Conservation (phyloP, 2,888 invertebrate species). For the Sycophila texana region DNA sequence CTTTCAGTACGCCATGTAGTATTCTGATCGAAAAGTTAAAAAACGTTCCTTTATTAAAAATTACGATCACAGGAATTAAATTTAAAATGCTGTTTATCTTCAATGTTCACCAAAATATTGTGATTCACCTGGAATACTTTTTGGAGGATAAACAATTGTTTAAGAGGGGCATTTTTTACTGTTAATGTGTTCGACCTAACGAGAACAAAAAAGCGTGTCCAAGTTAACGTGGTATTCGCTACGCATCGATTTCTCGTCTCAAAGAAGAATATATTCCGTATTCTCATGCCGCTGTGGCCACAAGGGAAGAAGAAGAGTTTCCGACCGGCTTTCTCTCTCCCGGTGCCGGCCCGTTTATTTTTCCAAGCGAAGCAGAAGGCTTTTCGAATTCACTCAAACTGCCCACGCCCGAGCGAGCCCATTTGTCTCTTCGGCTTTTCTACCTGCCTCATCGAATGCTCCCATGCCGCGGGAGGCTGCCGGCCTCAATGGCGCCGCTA, state of each 20-base stretch:
- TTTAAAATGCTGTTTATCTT: too few species aligned
- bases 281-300: neutral
- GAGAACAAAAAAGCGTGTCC: neutral
- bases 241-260: neutral
- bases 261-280: neutral
- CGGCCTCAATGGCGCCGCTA: neutral
- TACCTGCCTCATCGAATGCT: conserved; percentile 6
- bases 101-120: neutral
- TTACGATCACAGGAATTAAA: too few species aligned
- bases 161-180: neutral
- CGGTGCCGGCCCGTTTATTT: neutral
- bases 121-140: neutral
- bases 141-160: neutral
- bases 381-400: conserved; percentile 4
- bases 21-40: too few species aligned
- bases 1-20: too few species aligned
- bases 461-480: neutral
- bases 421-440: conserved; percentile 26
- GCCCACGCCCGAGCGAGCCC: conserved; percentile 3
- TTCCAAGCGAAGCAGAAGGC: neutral
- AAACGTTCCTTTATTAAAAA: too few species aligned
- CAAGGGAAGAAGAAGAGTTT: neutral
- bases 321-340: neutral
- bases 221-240: neutral
- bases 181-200: neutral